These are phyloP conservation scores for Oscheius sp. DNA, from an alignment of 2,888 invertebrate genomes.

Conservation along the genomic window DNA sequence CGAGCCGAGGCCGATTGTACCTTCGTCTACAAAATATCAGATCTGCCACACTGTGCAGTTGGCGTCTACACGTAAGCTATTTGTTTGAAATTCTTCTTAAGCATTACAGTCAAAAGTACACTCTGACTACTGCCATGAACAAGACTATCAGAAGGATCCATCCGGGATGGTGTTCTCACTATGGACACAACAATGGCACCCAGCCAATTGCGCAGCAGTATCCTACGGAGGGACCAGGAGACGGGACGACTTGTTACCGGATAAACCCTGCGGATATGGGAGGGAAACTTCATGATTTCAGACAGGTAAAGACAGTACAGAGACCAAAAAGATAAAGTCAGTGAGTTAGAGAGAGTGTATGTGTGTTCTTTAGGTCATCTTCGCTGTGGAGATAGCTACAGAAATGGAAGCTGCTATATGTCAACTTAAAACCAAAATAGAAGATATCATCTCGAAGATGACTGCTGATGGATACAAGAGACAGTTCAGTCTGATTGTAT, in stretches of 20 bases:
- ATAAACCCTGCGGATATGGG: conserved; percentile 13
- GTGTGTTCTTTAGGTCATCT: neutral
- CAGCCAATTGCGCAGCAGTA: neutral
- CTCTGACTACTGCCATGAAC: neutral
- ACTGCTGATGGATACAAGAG: neutral
- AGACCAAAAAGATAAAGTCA: no score
- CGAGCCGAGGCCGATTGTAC: conserved; percentile 9
- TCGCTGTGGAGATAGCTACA: conserved; percentile 5
- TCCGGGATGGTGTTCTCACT: conserved; percentile 20
- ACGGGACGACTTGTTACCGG: conserved; percentile 2
- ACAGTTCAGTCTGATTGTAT: conserved; percentile 6
- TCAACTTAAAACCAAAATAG: neutral
- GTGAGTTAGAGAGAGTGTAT: no score
- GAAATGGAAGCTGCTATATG: no score
- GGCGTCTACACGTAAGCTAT: neutral
- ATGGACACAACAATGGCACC: neutral
- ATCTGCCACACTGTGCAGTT: conserved; percentile 11
- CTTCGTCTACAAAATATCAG: conserved; percentile 1
- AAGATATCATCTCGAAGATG: neutral
- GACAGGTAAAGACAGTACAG: no score
- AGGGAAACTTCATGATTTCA: conserved; percentile 21
- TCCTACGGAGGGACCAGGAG: conserved; percentile 3
- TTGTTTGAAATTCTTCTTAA: neutral
- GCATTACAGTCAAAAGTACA: neutral
- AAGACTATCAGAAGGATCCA: neutral